Evolutionary conservation across 2,797 vertebrate genomes (phyloP).

Genomic region (Podarcis siculus): DNA sequence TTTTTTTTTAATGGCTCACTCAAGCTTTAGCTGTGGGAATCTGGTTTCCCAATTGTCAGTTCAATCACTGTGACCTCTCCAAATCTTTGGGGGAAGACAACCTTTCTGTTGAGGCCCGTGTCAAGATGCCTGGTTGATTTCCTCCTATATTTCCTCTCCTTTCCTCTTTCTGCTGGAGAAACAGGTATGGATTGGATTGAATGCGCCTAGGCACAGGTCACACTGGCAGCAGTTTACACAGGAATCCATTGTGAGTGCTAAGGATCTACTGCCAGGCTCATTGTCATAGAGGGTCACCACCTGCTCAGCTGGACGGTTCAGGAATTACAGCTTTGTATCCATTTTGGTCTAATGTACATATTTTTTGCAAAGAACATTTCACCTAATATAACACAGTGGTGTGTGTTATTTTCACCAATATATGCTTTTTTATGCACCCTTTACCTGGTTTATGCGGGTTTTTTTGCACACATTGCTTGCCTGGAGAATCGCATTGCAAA

Average conservation of each 20-base stretch:
- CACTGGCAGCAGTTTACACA: not conserved
- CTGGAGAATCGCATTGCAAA: no score
- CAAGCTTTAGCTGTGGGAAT: not conserved
- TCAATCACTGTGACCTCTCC: not conserved
- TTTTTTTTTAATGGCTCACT: not conserved
- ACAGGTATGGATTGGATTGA: not conserved
- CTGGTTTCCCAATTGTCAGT: conserved; percentile 27
- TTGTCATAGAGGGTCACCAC: no score
- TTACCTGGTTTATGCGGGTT: no score
- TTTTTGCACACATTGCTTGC: no score
- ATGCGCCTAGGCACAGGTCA: not conserved
- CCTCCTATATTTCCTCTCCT: fast-evolving
- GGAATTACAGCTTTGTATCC: no score
- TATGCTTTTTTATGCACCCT: no score
- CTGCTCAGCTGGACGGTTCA: not conserved
- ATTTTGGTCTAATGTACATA: no score
- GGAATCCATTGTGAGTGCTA: not conserved
- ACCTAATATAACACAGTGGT: no score
- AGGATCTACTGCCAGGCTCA: not conserved
- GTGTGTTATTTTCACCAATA: no score
- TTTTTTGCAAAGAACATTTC: no score
- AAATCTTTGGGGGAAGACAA: not conserved
- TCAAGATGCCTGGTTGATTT: not conserved
- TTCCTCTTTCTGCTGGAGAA: not conserved
- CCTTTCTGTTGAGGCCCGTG: conserved; percentile 29